These are phyloP conservation scores for Pseudocheirus occidentalis DNA, from an alignment of 2,797 vertebrate species.

Conservation along the genomic window DNA sequence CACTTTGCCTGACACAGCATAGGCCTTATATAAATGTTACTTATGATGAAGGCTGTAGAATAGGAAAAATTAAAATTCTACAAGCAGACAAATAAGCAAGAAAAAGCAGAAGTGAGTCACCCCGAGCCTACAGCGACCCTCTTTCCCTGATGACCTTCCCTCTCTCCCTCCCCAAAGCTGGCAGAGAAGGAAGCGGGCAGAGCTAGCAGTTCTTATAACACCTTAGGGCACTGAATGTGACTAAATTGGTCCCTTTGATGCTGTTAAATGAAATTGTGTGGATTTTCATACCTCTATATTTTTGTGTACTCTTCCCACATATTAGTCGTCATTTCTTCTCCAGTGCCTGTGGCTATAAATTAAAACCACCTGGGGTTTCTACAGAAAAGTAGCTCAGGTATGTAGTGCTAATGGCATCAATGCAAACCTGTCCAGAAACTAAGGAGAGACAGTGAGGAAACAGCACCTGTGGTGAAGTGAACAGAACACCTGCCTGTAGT, in stretches of 20 bases:
- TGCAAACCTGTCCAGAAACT: slow-evolving; percentile 3
- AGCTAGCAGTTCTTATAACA: background rate
- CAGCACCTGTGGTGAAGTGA: background rate
- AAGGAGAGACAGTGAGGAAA: slow-evolving; percentile 14
- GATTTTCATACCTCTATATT: slow-evolving; percentile 44
- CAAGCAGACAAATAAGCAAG: background rate
- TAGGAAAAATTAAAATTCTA: background rate
- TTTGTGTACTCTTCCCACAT: slow-evolving; percentile 52
- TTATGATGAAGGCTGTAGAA: background rate
- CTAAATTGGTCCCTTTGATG: slow-evolving; percentile 49
- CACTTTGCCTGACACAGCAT: background rate
- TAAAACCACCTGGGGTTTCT: slow-evolving; percentile 39
- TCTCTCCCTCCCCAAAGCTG: background rate
- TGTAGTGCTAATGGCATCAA: slow-evolving; percentile 26
- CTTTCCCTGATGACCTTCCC: background rate
- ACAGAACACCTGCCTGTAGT: too few relatives aligned
- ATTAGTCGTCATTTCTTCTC: slow-evolving; percentile 59
- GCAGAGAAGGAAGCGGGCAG: background rate
- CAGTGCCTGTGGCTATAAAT: slow-evolving; percentile 44
- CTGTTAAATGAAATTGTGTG: slow-evolving; percentile 44
- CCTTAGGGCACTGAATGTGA: background rate
- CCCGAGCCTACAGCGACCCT: background rate
- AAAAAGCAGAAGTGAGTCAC: background rate
- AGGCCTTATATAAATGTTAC: background rate
- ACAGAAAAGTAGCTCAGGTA: slow-evolving; percentile 25